Conservation (phyloP, 2,113 vertebrate genomes). For the Erinaceus europaeus region DNA sequence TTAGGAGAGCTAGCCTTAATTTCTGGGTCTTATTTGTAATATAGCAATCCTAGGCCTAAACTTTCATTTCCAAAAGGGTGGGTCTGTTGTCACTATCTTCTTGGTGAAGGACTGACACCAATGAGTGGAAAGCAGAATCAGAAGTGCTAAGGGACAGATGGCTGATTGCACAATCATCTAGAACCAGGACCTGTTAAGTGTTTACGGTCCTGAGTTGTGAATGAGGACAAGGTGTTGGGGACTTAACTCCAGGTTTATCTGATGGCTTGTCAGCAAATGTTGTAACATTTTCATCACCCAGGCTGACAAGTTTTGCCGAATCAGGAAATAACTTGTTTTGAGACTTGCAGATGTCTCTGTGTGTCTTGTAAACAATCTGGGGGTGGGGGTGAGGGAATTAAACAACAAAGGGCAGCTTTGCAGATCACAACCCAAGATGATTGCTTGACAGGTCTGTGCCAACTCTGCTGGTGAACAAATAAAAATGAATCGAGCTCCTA, state of each 20-base stretch:
- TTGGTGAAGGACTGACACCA: conserved; percentile 24
- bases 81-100: conserved; percentile 35
- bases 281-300: conserved; percentile 56
- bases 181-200: conserved; percentile 37
- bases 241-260: conserved; percentile 42
- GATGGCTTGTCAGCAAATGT: conserved; percentile 62
- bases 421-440: conserved; percentile 72
- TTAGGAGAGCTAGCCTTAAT: not conserved
- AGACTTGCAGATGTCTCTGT: conserved; percentile 58
- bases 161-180: conserved; percentile 55
- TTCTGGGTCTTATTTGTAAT: conserved; percentile 37
- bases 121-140: not conserved
- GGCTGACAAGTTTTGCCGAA: conserved; percentile 71
- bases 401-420: conserved; percentile 78
- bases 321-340: conserved; percentile 73
- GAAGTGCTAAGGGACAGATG: conserved; percentile 55
- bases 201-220: conserved; percentile 39
- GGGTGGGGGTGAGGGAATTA: not conserved
- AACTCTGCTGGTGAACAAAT: conserved; percentile 72
- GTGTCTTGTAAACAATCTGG: conserved; percentile 75
- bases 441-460: conserved; percentile 77
- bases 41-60: not conserved
- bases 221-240: conserved; percentile 55
- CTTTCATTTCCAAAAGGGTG: conserved; percentile 20
- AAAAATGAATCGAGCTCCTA: too few relatives aligned